These are phyloP conservation scores for Tenodera sinensis DNA, from an alignment of 2,888 invertebrate species.

Conservation along the genomic window DNA sequence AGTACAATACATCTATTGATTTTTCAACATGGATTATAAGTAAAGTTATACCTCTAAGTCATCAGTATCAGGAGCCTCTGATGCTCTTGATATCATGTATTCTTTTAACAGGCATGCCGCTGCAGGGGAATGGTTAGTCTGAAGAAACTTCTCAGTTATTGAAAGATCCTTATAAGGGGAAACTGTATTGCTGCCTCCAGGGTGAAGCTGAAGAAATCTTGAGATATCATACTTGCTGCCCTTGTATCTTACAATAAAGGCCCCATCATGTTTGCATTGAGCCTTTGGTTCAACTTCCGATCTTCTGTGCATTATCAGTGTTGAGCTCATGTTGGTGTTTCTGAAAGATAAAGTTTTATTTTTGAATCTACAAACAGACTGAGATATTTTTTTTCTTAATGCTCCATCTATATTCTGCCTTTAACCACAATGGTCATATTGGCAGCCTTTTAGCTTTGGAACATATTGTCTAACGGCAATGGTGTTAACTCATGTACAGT, in stretches of 20 bases:
- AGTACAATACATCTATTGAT: neutral
- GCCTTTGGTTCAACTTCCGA: neutral
- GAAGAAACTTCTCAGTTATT: constrained; percentile 52
- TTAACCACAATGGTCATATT: too few relatives aligned
- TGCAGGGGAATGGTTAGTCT: constrained; percentile 58
- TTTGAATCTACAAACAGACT: neutral
- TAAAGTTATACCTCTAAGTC: constrained; percentile 38
- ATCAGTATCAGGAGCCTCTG: constrained; percentile 25
- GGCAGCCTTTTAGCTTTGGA: too few relatives aligned
- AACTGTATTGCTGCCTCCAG: constrained; percentile 67
- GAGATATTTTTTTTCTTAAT: too few relatives aligned
- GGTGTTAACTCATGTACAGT: too few relatives aligned
- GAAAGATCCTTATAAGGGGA: constrained; percentile 54
- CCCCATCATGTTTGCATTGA: neutral
- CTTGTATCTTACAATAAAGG: constrained; percentile 46
- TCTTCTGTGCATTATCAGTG: neutral
- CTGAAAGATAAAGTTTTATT: neutral
- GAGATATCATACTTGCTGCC: constrained; percentile 59
- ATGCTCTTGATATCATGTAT: constrained; percentile 47
- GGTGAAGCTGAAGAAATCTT: constrained; percentile 65
- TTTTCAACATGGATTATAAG: neutral
- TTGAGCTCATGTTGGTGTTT: neutral
- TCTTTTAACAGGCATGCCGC: constrained; percentile 64
- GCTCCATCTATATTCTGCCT: too few relatives aligned
- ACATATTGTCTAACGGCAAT: too few relatives aligned